Evolutionary conservation across 2,888 invertebrate species (phyloP).

Genomic region (Microctonus aethiopoides): DNA sequence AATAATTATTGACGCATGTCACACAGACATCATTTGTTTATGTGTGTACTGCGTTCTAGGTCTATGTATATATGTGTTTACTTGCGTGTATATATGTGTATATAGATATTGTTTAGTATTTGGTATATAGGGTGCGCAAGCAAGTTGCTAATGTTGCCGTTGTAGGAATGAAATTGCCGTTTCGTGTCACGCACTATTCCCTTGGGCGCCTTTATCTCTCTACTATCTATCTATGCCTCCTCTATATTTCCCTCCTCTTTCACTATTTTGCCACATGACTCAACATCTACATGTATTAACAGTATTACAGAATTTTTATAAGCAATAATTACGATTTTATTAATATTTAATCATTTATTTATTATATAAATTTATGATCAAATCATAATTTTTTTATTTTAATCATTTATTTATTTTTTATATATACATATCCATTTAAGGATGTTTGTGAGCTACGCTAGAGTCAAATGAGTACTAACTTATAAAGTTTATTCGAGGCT

Average conservation of each 20-base stretch:
- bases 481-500: too few species aligned
- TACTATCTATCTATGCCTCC: constrained; percentile 18
- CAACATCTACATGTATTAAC: too few species aligned
- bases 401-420: too few species aligned
- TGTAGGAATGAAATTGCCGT: constrained; percentile 29
- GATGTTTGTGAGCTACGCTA: too few species aligned
- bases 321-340: too few species aligned
- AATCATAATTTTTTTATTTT: too few species aligned
- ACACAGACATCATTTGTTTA: constrained; percentile 11
- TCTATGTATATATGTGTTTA: neutral
- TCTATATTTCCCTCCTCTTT: neutral
- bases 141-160: constrained; percentile 17
- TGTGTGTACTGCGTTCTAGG: neutral
- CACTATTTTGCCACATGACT: neutral
- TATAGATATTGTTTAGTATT: neutral
- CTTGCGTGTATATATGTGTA: neutral
- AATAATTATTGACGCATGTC: constrained; percentile 30
- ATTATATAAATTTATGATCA: too few species aligned
- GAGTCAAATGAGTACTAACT: too few species aligned
- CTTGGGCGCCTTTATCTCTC: constrained; percentile 28
- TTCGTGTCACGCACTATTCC: constrained; percentile 33
- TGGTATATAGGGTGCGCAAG: constrained; percentile 21
- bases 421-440: too few species aligned
- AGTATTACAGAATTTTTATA: too few species aligned
- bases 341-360: too few species aligned